A percentile compares a stretch with the other conserved stretches of the same genome.
Conservation (phyloP, 2,797 vertebrate species). For the Hydrophis major region DNA sequence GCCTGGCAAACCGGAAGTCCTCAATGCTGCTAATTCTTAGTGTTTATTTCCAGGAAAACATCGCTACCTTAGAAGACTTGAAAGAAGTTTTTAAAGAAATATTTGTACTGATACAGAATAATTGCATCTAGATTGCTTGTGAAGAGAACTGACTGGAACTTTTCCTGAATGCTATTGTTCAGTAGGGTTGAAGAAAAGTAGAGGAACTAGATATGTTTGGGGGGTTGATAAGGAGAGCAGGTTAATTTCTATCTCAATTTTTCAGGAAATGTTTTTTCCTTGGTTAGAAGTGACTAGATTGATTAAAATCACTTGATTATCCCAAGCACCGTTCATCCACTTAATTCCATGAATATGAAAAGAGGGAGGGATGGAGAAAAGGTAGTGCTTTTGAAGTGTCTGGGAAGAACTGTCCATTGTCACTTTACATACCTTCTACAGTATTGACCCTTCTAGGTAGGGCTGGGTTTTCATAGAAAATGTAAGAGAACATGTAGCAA, state of each 20-base stretch:
- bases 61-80: not conserved
- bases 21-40: not conserved
- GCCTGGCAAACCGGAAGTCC: too few relatives aligned
- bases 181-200: not conserved
- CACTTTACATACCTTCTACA: not conserved
- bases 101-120: not conserved
- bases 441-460: not conserved
- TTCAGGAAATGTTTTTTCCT: not conserved
- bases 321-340: not conserved
- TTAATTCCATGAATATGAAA: not conserved
- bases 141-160: not conserved
- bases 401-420: not conserved
- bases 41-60: conserved; percentile 25
- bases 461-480: not conserved
- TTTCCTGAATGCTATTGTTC: not conserved
- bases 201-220: not conserved
- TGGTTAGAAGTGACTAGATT: not conserved
- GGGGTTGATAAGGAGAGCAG: too few relatives aligned
- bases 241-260: not conserved
- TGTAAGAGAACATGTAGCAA: not conserved
- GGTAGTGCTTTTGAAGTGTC: not conserved
- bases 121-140: conserved; percentile 10
- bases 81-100: conserved; percentile 11
- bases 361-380: too few relatives aligned
- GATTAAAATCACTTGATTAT: not conserved